These are phyloP conservation scores for Dicranocentrus wangi DNA, from an alignment of 2,888 invertebrate species.

Conservation along the genomic window DNA sequence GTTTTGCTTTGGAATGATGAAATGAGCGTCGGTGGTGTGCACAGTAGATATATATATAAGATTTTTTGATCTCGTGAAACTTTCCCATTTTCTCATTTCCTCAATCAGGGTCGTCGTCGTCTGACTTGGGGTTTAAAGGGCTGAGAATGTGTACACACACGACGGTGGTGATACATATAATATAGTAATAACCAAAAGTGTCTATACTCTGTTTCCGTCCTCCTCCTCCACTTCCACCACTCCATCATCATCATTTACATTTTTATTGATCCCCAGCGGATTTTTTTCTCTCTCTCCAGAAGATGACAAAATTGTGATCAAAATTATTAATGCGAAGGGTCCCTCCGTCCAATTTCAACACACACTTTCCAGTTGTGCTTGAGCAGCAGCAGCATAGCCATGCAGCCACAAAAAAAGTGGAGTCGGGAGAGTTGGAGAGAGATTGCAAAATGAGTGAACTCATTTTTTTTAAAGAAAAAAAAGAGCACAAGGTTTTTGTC, in stretches of 20 bases:
- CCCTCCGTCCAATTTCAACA: slow-evolving; percentile 38
- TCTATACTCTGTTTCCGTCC: background rate
- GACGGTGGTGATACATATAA: too few species aligned
- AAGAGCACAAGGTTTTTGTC: too few species aligned
- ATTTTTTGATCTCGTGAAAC: slow-evolving; percentile 46
- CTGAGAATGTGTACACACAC: too few species aligned
- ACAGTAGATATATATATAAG: background rate
- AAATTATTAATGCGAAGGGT: slow-evolving; percentile 26
- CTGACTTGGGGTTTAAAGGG: too few species aligned
- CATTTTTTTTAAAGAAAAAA: too few species aligned
- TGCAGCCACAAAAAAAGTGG: too few species aligned
- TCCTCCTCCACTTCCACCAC: background rate
- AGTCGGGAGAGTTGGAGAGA: too few species aligned
- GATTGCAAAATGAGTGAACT: too few species aligned
- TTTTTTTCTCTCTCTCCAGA: slow-evolving; percentile 8
- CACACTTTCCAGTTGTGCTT: too few species aligned
- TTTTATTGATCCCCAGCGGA: slow-evolving; percentile 67
- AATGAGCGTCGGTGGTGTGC: slow-evolving; percentile 23
- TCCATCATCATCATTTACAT: slow-evolving; percentile 60
- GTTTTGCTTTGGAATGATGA: slow-evolving; percentile 26
- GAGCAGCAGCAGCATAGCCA: too few species aligned
- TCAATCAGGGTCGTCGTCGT: background rate
- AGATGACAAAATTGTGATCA: slow-evolving; percentile 39
- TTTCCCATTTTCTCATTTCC: background rate
- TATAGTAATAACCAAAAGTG: too few species aligned